phyloP scores from a whole-genome alignment of 2,797 vertebrate species.

The Eulemur coronatus region DNA sequence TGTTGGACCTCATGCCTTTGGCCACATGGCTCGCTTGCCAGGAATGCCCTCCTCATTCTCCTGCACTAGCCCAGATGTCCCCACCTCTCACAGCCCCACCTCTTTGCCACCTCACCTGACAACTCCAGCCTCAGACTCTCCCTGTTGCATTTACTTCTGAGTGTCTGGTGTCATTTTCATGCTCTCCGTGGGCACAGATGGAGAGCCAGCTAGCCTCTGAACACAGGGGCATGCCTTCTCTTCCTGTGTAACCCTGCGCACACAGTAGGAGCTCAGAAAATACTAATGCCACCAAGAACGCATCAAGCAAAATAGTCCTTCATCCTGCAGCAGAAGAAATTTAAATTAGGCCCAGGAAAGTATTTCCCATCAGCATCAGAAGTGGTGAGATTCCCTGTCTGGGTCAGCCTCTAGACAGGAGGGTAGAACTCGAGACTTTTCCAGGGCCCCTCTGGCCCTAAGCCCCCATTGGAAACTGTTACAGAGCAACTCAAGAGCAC shows the following conservation, averaged over 20 bases:
- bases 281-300: background rate
- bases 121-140: background rate
- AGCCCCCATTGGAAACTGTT: background rate
- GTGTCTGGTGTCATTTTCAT: background rate
- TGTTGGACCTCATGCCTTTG: background rate
- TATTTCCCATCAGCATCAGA: background rate
- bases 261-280: background rate
- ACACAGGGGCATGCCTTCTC: background rate
- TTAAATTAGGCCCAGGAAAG: background rate
- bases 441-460: background rate
- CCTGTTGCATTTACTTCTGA: background rate
- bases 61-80: background rate
- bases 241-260: background rate
- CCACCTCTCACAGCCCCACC: background rate
- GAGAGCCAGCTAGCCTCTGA: background rate
- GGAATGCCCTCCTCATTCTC: background rate
- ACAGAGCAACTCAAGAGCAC: background rate
- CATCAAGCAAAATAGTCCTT: constrained; percentile 12
- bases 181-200: background rate
- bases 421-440: background rate
- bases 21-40: background rate
- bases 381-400: background rate
- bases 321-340: background rate
- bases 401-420: background rate
- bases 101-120: background rate